Evolutionary conservation across 2,888 invertebrate species (phyloP), one percentile per base, ranked within the genome.

Genomic region (Ceriagrion tenellum): DNA sequence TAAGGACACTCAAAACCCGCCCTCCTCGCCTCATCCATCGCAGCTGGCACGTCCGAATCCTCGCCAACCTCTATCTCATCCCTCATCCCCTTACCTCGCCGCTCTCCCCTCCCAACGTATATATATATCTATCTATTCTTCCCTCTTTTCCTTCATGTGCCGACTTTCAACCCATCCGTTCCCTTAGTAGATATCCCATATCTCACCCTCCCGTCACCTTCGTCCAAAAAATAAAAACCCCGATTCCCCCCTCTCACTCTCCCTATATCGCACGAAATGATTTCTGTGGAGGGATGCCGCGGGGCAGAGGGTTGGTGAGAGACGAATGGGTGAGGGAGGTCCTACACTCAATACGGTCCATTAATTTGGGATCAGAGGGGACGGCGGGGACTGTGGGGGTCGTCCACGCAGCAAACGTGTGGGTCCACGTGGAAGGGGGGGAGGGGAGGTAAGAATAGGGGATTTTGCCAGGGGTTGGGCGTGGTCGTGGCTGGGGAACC

Each of bases 311-410:
- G 81, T 35, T 4, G 81, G 81, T n/a, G n/a, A n/a, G n/a, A n/a
- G n/a, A n/a, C n/a, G n/a, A n/a, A n/a, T n/a, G n/a, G n/a, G n/a
- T n/a, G n/a, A n/a, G n/a, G n/a, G n/a, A n/a, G n/a, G n/a, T n/a
- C n/a, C n/a, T n/a, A n/a, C n/a, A n/a, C 18, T 16, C 81, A 40
- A 26, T 20, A 55, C 55, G 89, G 55, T n/a, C 89, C 89, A 89
- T 89, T 89, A 89, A 89, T 89, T 55, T 89, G 89, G 89, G 89
- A 89, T 89, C 89, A 89, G 55, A 26, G 55, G 35, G 55, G 89
- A 55, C 13, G 89, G 18, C 16, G 23, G n/a, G 30, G 89, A 55
- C 16, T 18, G 20, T 55, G 89, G n/a, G 88, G 20, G 47, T 8
- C n/a, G 55, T 55, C 55, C 55, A 40, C 23, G 55, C 55, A 89